Conservation (phyloP, 1,140 invertebrate species). For the Hyles vespertilio region DNA sequence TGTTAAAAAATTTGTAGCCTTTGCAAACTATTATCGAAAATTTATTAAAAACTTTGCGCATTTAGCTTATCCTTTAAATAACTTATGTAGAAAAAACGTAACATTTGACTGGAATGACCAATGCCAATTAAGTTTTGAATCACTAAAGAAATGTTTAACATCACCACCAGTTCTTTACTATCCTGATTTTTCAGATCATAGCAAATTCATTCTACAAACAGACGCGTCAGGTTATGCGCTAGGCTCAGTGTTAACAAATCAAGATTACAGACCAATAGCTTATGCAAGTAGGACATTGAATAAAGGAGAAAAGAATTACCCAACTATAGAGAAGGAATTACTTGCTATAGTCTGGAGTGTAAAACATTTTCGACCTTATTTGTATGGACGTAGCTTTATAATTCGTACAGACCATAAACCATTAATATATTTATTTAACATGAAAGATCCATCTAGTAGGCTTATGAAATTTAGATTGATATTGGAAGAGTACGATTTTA, state of each 20-base stretch:
- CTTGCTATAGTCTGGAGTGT: slow-evolving; percentile 69
- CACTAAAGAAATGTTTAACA: slow-evolving; percentile 27
- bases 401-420: slow-evolving; percentile 43
- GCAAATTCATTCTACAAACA: slow-evolving; percentile 32
- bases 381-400: slow-evolving; percentile 35
- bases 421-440: slow-evolving; percentile 11
- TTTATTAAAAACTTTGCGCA: slow-evolving; percentile 17
- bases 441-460: too few species aligned
- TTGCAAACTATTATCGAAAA: slow-evolving; percentile 58
- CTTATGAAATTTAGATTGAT: too few species aligned
- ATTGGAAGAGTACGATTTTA: slow-evolving; percentile 14
- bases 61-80: slow-evolving; percentile 10
- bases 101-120: slow-evolving; percentile 11
- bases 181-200: slow-evolving; percentile 17
- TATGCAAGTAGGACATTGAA: slow-evolving; percentile 59
- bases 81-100: slow-evolving; percentile 16
- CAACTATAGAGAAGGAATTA: slow-evolving; percentile 64
- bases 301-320: slow-evolving; percentile 27
- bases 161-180: slow-evolving; percentile 32
- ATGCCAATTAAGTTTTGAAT: slow-evolving; percentile 44
- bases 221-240: slow-evolving; percentile 42
- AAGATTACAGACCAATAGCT: slow-evolving; percentile 42
- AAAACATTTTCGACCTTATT: slow-evolving; percentile 30
- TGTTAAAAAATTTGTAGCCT: slow-evolving; percentile 63
- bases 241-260: slow-evolving; percentile 44